Evolutionary conservation across 23 tunicate species (phyloP).

Genomic region (Botrylloides violaceus): DNA sequence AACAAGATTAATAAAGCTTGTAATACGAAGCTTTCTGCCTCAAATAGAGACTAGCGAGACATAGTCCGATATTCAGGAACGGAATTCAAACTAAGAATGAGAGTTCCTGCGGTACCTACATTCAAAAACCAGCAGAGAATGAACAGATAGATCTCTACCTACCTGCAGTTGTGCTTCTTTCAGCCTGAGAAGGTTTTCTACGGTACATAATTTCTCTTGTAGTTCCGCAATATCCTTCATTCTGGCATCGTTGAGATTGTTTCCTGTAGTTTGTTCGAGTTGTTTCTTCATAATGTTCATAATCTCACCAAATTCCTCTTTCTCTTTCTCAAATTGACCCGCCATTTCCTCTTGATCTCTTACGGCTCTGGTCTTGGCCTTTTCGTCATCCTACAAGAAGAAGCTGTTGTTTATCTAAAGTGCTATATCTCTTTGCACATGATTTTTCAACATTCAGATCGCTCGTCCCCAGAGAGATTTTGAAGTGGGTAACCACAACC

Average conservation of each 20-base stretch:
- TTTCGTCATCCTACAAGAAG: conserved; percentile 44
- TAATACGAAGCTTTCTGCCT: no score
- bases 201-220: conserved; percentile 5
- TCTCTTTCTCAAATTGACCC: conserved; percentile 53
- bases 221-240: conserved; percentile 10
- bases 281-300: conserved; percentile 32
- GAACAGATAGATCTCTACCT: neutral
- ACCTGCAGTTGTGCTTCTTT: conserved; percentile 26
- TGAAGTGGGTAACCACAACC: no score
- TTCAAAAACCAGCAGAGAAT: no score
- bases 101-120: no score
- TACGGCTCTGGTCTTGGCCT: conserved; percentile 23
- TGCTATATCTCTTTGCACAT: neutral
- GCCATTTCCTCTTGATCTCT: conserved; percentile 49
- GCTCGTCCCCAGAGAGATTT: no score
- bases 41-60: no score
- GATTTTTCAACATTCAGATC: no score
- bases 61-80: no score
- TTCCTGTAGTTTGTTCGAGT: neutral
- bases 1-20: no score
- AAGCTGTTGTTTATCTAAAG: neutral
- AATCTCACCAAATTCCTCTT: conserved; percentile 45
- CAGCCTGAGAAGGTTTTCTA: conserved; percentile 17
- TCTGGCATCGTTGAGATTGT: neutral
- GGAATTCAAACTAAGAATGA: no score